Conservation (phyloP, 2,888 invertebrate genomes). For the Laspeyria flexula region DNA sequence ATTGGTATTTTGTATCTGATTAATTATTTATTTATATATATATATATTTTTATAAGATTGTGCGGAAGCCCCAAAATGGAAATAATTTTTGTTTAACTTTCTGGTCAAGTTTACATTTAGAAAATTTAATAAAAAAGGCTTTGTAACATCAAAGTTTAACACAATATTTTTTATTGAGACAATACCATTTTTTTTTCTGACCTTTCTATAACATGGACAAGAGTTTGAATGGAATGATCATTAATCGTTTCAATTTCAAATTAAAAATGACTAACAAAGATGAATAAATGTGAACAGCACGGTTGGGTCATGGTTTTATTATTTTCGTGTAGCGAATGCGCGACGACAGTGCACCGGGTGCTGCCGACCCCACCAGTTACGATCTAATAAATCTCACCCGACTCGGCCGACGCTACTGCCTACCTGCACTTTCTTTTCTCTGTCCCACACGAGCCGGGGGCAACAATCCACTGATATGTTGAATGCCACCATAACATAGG, state of each 20-base stretch:
- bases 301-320: slow-evolving; percentile 38
- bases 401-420: slow-evolving; percentile 62
- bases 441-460: slow-evolving; percentile 69
- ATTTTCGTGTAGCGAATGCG: slow-evolving; percentile 53
- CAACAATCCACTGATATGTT: slow-evolving; percentile 59
- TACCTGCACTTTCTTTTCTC: slow-evolving; percentile 84
- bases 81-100: too few relatives aligned
- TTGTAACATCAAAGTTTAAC: too few relatives aligned
- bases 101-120: too few relatives aligned
- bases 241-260: slow-evolving; percentile 2
- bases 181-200: too few relatives aligned
- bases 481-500: slow-evolving; percentile 58
- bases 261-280: slow-evolving; percentile 13
- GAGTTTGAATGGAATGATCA: background rate
- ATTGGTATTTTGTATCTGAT: too few relatives aligned
- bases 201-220: too few relatives aligned
- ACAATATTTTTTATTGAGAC: too few relatives aligned
- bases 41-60: too few relatives aligned
- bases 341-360: slow-evolving; percentile 64
- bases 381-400: slow-evolving; percentile 82
- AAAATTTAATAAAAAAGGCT: too few relatives aligned
- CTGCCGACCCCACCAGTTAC: slow-evolving; percentile 78
- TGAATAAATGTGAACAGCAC: slow-evolving; percentile 21
- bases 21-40: background rate
- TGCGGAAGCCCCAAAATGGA: too few relatives aligned